These are phyloP conservation scores for Poecilia gillii DNA, from an alignment of 2,797 vertebrate genomes.

Conservation along the genomic window DNA sequence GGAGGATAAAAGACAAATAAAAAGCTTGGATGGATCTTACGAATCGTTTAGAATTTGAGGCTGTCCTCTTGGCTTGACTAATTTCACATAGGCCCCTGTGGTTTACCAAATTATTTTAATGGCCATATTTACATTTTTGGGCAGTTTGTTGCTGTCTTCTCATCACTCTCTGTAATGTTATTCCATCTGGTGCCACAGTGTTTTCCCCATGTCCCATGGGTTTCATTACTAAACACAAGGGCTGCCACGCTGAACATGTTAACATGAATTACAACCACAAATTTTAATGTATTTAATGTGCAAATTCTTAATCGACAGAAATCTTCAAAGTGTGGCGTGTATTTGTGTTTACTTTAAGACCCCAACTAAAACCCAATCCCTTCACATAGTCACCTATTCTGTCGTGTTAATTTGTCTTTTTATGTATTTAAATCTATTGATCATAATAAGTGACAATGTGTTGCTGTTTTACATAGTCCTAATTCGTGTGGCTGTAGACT, in stretches of 20 bases:
- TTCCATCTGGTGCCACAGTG: conserved; percentile 4
- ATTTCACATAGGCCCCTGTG: conserved; percentile 9
- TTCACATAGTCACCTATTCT: neutral
- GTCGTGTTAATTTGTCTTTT: neutral
- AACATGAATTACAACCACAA: neutral
- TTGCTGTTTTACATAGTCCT: neutral
- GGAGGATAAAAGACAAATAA: neutral
- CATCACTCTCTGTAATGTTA: conserved; percentile 1
- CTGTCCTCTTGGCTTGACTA: neutral
- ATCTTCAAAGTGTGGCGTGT: neutral
- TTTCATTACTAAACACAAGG: neutral
- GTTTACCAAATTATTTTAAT: conserved; percentile 15
- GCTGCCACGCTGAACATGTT: neutral
- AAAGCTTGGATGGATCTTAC: neutral
- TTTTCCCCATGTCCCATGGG: neutral
- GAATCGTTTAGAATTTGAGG: neutral
- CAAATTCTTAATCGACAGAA: neutral
- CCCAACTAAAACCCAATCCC: neutral
- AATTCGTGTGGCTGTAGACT: neutral
- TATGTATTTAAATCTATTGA: neutral
- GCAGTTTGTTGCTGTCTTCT: conserved; percentile 12
- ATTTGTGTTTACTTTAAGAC: neutral
- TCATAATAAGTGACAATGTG: neutral
- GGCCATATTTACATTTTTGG: conserved; percentile 18
- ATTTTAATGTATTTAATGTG: neutral